Evolutionary conservation across 2,888 invertebrate genomes (phyloP).

Genomic region (Myopa testacea): DNA sequence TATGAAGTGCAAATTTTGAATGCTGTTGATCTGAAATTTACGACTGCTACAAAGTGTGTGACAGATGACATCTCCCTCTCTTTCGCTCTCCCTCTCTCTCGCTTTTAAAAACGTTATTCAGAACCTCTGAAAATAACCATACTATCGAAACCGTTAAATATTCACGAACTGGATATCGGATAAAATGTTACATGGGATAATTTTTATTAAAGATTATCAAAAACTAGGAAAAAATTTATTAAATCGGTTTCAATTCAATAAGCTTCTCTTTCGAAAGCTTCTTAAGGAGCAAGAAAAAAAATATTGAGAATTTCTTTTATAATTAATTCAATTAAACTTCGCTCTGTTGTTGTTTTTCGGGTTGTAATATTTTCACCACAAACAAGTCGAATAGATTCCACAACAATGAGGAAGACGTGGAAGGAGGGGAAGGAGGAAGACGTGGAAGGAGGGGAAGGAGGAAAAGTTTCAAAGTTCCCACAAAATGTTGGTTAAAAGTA

Average conservation of each 20-base stretch:
- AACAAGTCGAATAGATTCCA: background rate
- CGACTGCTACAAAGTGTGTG: background rate
- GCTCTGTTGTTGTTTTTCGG: background rate
- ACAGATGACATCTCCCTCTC: background rate
- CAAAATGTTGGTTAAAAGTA: background rate
- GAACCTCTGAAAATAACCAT: background rate
- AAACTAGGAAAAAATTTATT: too few relatives aligned
- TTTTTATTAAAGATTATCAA: too few relatives aligned
- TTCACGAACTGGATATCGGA: too few relatives aligned
- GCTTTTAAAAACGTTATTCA: background rate
- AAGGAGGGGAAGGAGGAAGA: too few relatives aligned
- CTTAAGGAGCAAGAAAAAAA: too few relatives aligned
- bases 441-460: too few relatives aligned
- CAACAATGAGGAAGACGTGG: too few relatives aligned
- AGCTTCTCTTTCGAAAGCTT: too few relatives aligned
- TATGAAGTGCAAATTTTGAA: background rate
- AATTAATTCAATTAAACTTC: background rate
- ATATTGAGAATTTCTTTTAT: too few relatives aligned
- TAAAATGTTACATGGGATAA: too few relatives aligned
- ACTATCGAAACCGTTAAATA: too few relatives aligned
- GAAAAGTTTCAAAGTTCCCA: background rate
- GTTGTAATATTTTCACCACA: background rate
- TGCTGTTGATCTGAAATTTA: conserved; percentile 2
- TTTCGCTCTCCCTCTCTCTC: background rate
- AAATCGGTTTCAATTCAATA: too few relatives aligned